Evolutionary conservation across 2,113 vertebrate species (phyloP).

Genomic region (Garra rufa): DNA sequence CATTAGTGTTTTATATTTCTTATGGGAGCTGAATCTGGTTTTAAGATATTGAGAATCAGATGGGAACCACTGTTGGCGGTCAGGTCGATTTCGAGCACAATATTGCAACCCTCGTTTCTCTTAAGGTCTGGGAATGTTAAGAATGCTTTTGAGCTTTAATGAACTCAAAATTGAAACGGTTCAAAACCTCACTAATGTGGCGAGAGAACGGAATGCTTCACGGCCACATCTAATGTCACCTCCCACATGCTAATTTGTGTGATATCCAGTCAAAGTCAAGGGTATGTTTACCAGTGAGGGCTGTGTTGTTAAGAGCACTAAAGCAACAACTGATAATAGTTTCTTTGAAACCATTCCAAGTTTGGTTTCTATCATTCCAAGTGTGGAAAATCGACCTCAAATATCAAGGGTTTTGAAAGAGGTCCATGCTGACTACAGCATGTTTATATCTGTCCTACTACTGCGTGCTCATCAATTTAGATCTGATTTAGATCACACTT

Average conservation of each 20-base stretch:
- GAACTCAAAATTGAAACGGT: constrained; percentile 54
- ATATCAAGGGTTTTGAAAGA: background rate
- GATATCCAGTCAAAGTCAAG: constrained; percentile 36
- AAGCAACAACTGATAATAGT: constrained; percentile 34
- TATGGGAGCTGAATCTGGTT: background rate
- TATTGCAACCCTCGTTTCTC: constrained; percentile 37
- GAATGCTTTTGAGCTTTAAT: constrained; percentile 52
- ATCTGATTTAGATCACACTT: constrained; percentile 70
- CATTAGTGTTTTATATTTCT: constrained; percentile 15
- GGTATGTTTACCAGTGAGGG: constrained; percentile 21
- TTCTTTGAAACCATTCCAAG: constrained; percentile 18
- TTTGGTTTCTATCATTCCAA: background rate
- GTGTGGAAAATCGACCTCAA: background rate
- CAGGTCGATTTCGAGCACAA: constrained; percentile 20
- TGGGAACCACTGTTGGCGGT: constrained; percentile 12
- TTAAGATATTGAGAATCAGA: constrained; percentile 15
- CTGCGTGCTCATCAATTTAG: constrained; percentile 80
- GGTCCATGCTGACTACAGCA: constrained; percentile 63
- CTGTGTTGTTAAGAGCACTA: background rate
- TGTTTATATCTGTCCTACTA: constrained; percentile 75
- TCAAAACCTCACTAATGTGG: constrained; percentile 57
- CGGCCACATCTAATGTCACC: constrained; percentile 45
- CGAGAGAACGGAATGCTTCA: constrained; percentile 52
- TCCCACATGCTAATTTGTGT: constrained; percentile 28
- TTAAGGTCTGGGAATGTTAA: constrained; percentile 50